Percentiles rank a stretch among this genome's conserved stretches.
These are phyloP conservation scores for Speoplatyrhinus poulsoni DNA, from an alignment of 2,113 vertebrate species.

Conservation along the genomic window DNA sequence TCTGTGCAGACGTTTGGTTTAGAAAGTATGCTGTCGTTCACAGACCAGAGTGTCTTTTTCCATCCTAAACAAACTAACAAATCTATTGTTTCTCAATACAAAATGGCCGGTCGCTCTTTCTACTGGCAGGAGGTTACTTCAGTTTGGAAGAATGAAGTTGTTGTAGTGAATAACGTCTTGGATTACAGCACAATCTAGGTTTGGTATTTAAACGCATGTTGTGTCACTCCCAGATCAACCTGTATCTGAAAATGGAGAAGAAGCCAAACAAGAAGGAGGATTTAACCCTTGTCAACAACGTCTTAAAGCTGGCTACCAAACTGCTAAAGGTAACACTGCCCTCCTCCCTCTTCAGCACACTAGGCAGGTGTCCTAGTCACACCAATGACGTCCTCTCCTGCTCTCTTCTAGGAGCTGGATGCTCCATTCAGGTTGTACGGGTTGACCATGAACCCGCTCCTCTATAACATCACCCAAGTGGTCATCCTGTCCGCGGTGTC, in stretches of 20 bases:
- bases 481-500: conserved; percentile 98
- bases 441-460: conserved; percentile 96
- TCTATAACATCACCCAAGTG: conserved; percentile 99
- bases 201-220: background rate
- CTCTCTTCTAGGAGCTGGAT: conserved; percentile 85
- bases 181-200: background rate
- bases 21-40: background rate
- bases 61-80: no score
- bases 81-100: no score
- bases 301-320: conserved; percentile 97
- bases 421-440: conserved; percentile 94
- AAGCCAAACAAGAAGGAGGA: conserved; percentile 99
- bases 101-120: no score
- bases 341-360: background rate
- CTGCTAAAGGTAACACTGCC: conserved; percentile 85
- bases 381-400: background rate
- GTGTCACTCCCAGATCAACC: conserved; percentile 85
- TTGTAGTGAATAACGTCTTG: no score
- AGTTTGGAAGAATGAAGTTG: no score
- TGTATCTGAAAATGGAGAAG: conserved; percentile 99
- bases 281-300: conserved; percentile 96
- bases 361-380: background rate
- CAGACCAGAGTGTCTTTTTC: no score
- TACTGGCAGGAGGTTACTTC: no score
- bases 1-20: background rate